phyloP scores from a whole-genome alignment of 2,113 vertebrate genomes.

The Neogale vison region DNA sequence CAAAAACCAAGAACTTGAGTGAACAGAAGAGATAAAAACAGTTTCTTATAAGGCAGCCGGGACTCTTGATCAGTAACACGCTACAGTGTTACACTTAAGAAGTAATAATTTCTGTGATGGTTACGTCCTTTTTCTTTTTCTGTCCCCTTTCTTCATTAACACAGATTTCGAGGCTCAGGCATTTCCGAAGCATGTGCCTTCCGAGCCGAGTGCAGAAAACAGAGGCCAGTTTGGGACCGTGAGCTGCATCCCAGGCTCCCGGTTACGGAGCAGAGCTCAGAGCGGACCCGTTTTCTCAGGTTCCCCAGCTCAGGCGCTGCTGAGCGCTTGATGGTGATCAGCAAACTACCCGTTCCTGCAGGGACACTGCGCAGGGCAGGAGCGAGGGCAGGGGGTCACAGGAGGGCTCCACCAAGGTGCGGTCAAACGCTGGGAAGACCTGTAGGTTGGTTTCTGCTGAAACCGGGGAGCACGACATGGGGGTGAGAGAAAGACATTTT shows the following conservation, averaged over 20 bases:
- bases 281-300: background rate
- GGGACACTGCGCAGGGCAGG: background rate
- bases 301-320: background rate
- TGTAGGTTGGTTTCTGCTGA: background rate
- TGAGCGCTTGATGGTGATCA: background rate
- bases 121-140: background rate
- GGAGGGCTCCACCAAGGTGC: background rate
- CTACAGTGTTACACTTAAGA: background rate
- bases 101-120: background rate
- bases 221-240: background rate
- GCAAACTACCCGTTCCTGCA: background rate
- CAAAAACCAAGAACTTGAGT: background rate
- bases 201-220: background rate
- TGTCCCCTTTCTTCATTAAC: background rate
- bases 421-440: too few species aligned
- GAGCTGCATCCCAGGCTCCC: background rate
- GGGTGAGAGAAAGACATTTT: background rate
- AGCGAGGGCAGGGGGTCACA: background rate
- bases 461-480: rapidly evolving
- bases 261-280: background rate
- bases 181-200: background rate
- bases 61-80: background rate
- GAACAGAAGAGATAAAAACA: background rate
- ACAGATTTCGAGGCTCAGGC: background rate
- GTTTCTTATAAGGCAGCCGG: background rate